Evolutionary conservation across 2,888 invertebrate species (phyloP).

Genomic region (Protonemura montana): DNA sequence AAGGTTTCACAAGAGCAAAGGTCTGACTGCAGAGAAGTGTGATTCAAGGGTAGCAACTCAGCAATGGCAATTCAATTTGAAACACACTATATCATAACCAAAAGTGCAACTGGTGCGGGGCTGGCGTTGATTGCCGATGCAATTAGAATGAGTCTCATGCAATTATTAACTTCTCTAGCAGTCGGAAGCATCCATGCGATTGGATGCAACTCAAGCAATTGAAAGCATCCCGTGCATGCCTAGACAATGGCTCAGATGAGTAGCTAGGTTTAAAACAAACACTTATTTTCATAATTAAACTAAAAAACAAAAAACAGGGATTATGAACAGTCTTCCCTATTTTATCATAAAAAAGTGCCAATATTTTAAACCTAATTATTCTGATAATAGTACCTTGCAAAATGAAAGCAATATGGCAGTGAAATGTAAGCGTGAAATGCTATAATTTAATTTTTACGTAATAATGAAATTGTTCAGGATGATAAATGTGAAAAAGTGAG

Average conservation of each 20-base stretch:
- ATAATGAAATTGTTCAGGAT: not conserved
- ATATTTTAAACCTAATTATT: constrained; percentile 39
- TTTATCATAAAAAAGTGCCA: constrained; percentile 23
- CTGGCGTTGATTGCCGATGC: no score
- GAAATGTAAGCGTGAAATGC: constrained; percentile 17
- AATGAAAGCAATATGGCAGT: constrained; percentile 38
- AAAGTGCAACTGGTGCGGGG: not conserved
- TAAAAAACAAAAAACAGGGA: constrained; percentile 13
- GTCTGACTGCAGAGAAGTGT: constrained; percentile 74
- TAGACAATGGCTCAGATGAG: not conserved
- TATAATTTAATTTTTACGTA: not conserved
- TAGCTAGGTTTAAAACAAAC: constrained; percentile 32
- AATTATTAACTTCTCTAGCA: no score
- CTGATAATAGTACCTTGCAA: constrained; percentile 12
- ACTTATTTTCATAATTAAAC: constrained; percentile 28
- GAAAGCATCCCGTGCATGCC: no score
- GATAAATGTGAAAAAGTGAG: constrained; percentile 15
- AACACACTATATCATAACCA: constrained; percentile 37
- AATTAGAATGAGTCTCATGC: no score
- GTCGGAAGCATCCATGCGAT: no score
- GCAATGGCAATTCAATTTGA: constrained; percentile 67
- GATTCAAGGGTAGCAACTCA: constrained; percentile 71
- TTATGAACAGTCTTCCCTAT: constrained; percentile 36
- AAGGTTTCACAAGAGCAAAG: constrained; percentile 63
- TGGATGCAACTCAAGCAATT: no score